phyloP scores from a whole-genome alignment of 37 sponge, comb jelly and placozoan genomes.

The Mnemiopsis leidyi region DNA sequence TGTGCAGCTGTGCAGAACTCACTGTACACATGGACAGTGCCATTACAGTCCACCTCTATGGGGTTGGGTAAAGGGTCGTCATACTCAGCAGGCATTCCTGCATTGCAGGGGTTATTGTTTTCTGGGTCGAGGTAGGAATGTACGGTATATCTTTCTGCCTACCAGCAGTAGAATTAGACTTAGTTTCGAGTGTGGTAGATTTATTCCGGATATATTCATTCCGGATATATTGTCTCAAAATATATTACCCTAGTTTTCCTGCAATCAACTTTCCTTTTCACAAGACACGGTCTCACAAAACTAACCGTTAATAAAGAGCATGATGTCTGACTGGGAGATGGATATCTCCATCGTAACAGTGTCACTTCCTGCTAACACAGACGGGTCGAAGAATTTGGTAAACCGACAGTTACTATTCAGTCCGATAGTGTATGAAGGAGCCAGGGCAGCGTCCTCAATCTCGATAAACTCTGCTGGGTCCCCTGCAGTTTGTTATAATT shows the following conservation, averaged over 20 bases:
- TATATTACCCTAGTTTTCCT: no score
- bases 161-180: no score
- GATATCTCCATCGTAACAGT: constrained; percentile 14
- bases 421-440: constrained; percentile 10
- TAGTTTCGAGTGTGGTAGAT: no score
- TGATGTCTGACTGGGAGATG: not conserved
- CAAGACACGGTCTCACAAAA: no score
- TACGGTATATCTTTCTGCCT: no score
- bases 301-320: not conserved
- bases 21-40: not conserved
- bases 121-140: no score
- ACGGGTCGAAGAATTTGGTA: not conserved
- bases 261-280: no score
- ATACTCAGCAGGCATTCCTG: not conserved
- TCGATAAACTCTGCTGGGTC: constrained; percentile 42
- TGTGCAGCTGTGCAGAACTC: not conserved
- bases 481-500: no score
- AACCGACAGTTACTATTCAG: not conserved
- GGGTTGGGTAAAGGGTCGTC: not conserved
- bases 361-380: not conserved
- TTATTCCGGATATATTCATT: no score
- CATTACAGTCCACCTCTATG: not conserved
- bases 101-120: no score
- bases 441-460: not conserved
- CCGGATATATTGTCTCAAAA: no score